phyloP scores from a whole-genome alignment of 2,888 invertebrate species.

The Dysmachus trigonus region DNA sequence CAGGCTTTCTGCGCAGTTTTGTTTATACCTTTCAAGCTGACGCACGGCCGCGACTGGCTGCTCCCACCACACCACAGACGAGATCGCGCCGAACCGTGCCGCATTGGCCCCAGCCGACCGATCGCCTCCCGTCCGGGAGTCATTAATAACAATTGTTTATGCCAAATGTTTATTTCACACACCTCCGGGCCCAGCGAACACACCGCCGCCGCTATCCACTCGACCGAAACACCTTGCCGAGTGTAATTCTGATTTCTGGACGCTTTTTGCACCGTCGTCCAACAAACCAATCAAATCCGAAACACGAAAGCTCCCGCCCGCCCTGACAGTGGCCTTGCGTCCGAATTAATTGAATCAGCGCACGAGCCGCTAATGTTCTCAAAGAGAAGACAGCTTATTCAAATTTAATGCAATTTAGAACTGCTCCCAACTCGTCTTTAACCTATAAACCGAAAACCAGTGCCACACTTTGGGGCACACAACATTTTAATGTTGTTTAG shows the following conservation, averaged over 20 bases:
- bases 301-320: not conserved
- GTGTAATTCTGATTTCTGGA: not conserved
- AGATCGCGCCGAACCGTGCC: not conserved
- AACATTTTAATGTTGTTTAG: not conserved
- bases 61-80: not conserved
- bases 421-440: not conserved
- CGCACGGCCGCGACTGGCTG: not conserved
- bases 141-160: not conserved
- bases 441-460: not conserved
- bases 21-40: conserved; percentile 43
- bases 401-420: not conserved
- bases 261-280: not conserved
- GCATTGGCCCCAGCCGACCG: not conserved
- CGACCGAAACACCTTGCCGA: not conserved
- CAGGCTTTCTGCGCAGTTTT: conserved; percentile 46
- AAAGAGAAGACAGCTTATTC: not conserved
- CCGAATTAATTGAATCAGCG: not conserved
- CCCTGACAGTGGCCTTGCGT: not conserved
- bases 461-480: not conserved
- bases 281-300: not conserved
- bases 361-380: not conserved
- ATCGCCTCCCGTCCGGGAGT: not conserved
- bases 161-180: not conserved
- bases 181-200: not conserved
- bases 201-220: not conserved